These are phyloP conservation scores for Anticlea derivata DNA, from an alignment of 2,888 invertebrate genomes.

Conservation along the genomic window DNA sequence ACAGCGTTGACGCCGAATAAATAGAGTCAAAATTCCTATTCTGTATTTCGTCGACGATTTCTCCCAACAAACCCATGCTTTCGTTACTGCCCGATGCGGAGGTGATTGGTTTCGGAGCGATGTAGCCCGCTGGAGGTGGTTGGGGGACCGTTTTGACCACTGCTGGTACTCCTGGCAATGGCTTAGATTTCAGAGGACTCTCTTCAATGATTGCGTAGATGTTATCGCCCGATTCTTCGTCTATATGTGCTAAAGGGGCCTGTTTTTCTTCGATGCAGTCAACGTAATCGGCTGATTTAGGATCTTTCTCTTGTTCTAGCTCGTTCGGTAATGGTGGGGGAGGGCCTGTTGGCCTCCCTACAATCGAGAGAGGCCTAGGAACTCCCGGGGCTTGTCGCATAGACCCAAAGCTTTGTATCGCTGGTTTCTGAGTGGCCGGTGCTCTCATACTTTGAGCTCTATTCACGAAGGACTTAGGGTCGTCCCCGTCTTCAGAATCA, in stretches of 20 bases:
- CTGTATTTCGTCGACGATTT: constrained; percentile 94
- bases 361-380: constrained; percentile 90
- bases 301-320: constrained; percentile 51
- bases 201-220: constrained; percentile 95
- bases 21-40: constrained; percentile 94
- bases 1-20: constrained; percentile 90
- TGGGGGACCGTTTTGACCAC: constrained; percentile 60
- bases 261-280: constrained; percentile 89
- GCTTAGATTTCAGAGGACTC: constrained; percentile 82
- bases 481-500: constrained; percentile 78
- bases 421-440: constrained; percentile 80
- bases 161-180: constrained; percentile 64
- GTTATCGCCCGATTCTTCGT: constrained; percentile 88
- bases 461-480: constrained; percentile 85
- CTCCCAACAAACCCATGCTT: constrained; percentile 91
- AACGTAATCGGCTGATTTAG: constrained; percentile 86
- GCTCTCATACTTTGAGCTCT: constrained; percentile 93
- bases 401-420: constrained; percentile 91
- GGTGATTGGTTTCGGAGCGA: constrained; percentile 69
- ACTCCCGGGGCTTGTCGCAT: constrained; percentile 88
- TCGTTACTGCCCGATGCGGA: constrained; percentile 84
- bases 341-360: constrained; percentile 89
- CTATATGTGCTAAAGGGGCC: constrained; percentile 85
- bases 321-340: constrained; percentile 87
- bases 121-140: constrained; percentile 77